Percentiles rank a stretch among this genome's conserved stretches.
phyloP scores from a whole-genome alignment of 2,113 vertebrate genomes.

The Gasterosteus aculeatus region DNA sequence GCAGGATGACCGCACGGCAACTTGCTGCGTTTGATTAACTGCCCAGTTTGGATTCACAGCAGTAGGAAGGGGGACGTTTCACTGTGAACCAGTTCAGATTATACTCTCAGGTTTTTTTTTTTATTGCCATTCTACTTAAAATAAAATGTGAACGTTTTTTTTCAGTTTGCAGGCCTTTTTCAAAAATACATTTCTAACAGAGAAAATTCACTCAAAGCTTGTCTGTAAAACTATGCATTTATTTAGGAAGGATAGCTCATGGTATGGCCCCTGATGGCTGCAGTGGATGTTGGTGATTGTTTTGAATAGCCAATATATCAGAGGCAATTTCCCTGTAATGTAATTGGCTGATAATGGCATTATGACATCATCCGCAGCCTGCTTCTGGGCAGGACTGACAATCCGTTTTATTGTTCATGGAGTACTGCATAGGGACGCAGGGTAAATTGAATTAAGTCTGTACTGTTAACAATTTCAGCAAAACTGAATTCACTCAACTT shows the following conservation, averaged over 20 bases:
- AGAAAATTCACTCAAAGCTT: conserved; percentile 28
- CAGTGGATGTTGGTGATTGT: conserved; percentile 64
- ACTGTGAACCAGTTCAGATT: conserved; percentile 30
- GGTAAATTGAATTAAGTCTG: conserved; percentile 62
- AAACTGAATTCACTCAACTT: conserved; percentile 65
- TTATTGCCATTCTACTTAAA: conserved; percentile 19
- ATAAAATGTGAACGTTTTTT: not conserved
- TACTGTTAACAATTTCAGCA: conserved; percentile 60
- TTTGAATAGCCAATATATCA: conserved; percentile 73
- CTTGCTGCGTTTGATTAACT: conserved; percentile 48
- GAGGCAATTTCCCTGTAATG: conserved; percentile 72
- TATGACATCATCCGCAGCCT: conserved; percentile 68
- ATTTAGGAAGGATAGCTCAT: conserved; percentile 38
- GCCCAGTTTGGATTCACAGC: conserved; percentile 42
- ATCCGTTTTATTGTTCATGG: conserved; percentile 51
- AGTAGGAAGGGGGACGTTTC: not conserved
- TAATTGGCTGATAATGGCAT: conserved; percentile 74
- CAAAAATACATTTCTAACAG: conserved; percentile 23
- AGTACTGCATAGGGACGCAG: conserved; percentile 47
- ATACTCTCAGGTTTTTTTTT: conserved; percentile 22
- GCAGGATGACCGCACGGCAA: conserved; percentile 24
- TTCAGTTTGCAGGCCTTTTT: not conserved
- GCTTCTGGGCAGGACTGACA: conserved; percentile 44
- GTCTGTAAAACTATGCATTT: conserved; percentile 43
- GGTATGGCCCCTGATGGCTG: conserved; percentile 46